These are phyloP conservation scores for Aselliscus stoliczkanus DNA, from an alignment of 2,797 vertebrate species.

Conservation along the genomic window DNA sequence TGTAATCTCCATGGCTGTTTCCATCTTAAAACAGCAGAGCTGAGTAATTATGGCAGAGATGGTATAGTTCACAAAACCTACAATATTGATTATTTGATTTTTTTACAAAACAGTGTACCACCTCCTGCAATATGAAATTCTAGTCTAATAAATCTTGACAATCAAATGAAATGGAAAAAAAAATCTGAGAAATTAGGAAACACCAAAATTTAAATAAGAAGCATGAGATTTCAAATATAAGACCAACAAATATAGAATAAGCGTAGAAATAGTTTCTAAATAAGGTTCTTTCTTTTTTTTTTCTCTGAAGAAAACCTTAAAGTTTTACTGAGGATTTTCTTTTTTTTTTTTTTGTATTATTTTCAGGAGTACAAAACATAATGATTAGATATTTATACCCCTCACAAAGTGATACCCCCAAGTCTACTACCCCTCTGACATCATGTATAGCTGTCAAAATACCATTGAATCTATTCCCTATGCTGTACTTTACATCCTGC, in stretches of 20 bases:
- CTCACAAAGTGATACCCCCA: too few relatives aligned
- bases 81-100: neutral
- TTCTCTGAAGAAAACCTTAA: too few relatives aligned
- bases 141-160: neutral
- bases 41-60: neutral
- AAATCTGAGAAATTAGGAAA: neutral
- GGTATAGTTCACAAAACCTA: neutral
- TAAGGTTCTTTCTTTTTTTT: neutral
- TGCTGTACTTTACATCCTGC: too few relatives aligned
- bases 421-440: too few relatives aligned
- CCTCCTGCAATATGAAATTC: neutral
- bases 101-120: neutral
- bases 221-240: neutral
- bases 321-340: too few relatives aligned
- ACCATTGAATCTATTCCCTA: too few relatives aligned
- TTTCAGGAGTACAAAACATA: too few relatives aligned
- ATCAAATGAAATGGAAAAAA: neutral
- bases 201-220: neutral
- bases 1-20: neutral
- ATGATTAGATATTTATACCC: too few relatives aligned
- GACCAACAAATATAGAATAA: neutral
- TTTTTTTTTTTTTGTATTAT: too few relatives aligned
- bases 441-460: too few relatives aligned
- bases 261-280: neutral
- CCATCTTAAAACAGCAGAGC: neutral